Evolutionary conservation across 2,888 invertebrate species (phyloP).

Genomic region (Andrena bicolor): DNA sequence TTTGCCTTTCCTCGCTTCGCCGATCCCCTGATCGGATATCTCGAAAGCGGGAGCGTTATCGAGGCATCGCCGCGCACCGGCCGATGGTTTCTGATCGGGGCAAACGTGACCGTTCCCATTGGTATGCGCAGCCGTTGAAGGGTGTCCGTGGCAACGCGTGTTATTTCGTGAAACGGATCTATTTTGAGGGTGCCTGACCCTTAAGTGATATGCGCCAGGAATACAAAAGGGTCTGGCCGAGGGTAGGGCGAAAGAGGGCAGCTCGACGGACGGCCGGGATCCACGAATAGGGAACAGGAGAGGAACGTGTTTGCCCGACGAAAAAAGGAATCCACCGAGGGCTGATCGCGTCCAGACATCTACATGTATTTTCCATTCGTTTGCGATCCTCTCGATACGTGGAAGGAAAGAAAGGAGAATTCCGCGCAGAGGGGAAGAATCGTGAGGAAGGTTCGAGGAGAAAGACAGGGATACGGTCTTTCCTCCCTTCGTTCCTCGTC

Average conservation of each 20-base stretch:
- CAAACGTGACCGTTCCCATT: constrained; percentile 72
- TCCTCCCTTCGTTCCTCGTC: constrained; percentile 22
- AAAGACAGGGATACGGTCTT: background rate
- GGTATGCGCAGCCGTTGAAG: constrained; percentile 80
- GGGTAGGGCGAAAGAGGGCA: constrained; percentile 17
- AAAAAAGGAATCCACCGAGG: constrained; percentile 51
- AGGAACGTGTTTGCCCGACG: constrained; percentile 63
- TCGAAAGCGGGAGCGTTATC: constrained; percentile 33
- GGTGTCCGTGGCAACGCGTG: constrained; percentile 81
- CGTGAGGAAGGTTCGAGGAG: background rate
- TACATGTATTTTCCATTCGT: constrained; percentile 83
- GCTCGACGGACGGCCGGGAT: constrained; percentile 28
- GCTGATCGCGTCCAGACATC: constrained; percentile 70
- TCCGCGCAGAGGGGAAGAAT: background rate
- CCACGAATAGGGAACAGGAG: constrained; percentile 32
- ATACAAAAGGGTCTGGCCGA: constrained; percentile 78
- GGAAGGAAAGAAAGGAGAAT: constrained; percentile 3
- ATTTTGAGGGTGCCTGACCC: constrained; percentile 83
- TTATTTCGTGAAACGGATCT: constrained; percentile 84
- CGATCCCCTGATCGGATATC: constrained; percentile 50
- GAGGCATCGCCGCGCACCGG: constrained; percentile 22
- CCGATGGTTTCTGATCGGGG: constrained; percentile 59
- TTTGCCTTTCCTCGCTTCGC: constrained; percentile 43
- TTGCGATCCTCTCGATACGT: constrained; percentile 58
- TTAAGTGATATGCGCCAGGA: constrained; percentile 83